Evolutionary conservation across 2,888 invertebrate species (phyloP).

Genomic region (Aphelenchoides bicaudatus): DNA sequence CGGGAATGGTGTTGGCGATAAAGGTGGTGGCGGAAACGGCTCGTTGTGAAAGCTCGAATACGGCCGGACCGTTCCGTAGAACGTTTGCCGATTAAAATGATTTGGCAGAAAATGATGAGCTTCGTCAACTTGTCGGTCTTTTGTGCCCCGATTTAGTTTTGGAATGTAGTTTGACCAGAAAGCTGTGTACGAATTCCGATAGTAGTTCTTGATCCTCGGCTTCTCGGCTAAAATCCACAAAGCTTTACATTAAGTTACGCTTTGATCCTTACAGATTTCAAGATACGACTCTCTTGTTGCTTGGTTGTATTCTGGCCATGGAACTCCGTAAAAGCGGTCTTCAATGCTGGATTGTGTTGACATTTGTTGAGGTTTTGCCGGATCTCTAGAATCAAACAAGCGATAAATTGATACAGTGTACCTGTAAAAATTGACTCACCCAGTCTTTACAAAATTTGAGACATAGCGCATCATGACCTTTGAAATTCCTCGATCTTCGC

Average conservation of each 20-base stretch:
- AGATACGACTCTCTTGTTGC: conserved; percentile 56
- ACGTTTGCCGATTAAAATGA: conserved; percentile 50
- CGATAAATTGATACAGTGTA: background rate
- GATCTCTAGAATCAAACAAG: conserved; percentile 42
- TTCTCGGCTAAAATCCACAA: conserved; percentile 44
- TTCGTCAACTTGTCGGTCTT: conserved; percentile 37
- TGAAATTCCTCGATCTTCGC: conserved; percentile 52
- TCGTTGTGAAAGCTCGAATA: conserved; percentile 46
- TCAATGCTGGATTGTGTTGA: conserved; percentile 47
- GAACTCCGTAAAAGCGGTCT: conserved; percentile 48
- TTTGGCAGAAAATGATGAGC: conserved; percentile 52
- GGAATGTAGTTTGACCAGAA: conserved; percentile 60
- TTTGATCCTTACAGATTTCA: conserved; percentile 51
- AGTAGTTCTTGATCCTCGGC: conserved; percentile 56
- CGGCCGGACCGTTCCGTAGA: conserved; percentile 55
- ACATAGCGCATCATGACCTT: conserved; percentile 59
- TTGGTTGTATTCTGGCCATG: conserved; percentile 58
- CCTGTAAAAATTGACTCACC: conserved; percentile 35
- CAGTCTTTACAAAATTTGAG: conserved; percentile 59
- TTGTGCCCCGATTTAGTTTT: conserved; percentile 45
- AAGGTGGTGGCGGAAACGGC: conserved; percentile 58
- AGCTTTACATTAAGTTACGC: background rate
- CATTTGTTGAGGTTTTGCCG: conserved; percentile 51
- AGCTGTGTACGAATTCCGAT: conserved; percentile 52
- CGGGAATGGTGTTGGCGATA: conserved; percentile 53